These are phyloP conservation scores for Lutraria lutraria DNA, from an alignment of 2,888 invertebrate species.

Conservation along the genomic window DNA sequence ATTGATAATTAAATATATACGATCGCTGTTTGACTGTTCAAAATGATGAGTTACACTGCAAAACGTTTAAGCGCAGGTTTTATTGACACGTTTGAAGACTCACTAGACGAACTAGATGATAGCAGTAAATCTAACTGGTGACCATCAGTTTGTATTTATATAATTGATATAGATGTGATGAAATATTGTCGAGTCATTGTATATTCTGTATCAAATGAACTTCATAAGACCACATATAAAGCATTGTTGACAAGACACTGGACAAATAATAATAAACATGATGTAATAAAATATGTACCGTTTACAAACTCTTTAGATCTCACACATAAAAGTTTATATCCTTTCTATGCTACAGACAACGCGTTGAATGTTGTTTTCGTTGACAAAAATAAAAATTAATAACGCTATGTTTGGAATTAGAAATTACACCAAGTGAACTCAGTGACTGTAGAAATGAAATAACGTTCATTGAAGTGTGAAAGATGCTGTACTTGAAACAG, in stretches of 20 bases:
- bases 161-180: not conserved
- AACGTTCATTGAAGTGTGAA: too few relatives aligned
- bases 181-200: conserved; percentile 7
- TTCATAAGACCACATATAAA: not conserved
- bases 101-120: not conserved
- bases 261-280: not conserved
- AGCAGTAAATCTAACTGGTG: not conserved
- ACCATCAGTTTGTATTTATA: not conserved
- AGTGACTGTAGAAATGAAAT: not conserved
- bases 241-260: not conserved
- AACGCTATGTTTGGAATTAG: not conserved
- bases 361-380: not conserved
- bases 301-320: not conserved
- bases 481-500: too few relatives aligned
- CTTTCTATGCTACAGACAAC: not conserved
- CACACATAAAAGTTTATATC: not conserved
- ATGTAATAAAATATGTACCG: not conserved
- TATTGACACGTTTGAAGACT: not conserved
- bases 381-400: not conserved
- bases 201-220: not conserved
- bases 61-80: not conserved
- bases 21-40: not conserved
- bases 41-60: not conserved
- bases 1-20: not conserved
- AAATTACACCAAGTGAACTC: not conserved